Base-by-base conservation (phyloP, 2,888 invertebrate species). In the Acrobasis consociella region DNA sequence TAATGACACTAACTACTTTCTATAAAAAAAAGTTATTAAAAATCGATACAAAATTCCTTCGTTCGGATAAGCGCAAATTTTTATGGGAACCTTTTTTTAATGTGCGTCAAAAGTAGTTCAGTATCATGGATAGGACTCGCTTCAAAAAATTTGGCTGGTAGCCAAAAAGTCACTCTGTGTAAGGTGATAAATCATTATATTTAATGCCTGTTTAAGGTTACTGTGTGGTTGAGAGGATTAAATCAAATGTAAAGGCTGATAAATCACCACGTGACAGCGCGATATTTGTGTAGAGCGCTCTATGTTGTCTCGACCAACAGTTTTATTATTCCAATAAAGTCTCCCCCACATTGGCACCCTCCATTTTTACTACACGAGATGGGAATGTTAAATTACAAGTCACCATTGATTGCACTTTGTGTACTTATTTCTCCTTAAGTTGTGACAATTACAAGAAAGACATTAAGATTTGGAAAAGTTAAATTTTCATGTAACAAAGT, bases 261-360 rank as follows among this genome's bases (percentile, higher is more conserved):
- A 62, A 55, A 62, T 55, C 62, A 65, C 68, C 62, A 16, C 61
- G 60, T 52, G 46, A 49, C 61, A 65, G 63, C 65, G 68, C 69
- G 73, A 71, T 78, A 72, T 72, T 72, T 77, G 72, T 69, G 67
- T 58, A 64, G 65, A 71, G 65, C 65, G 65, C 64, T 13, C 46
- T 49, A 67, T 77, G 78, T 81, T 80, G 80, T 82, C 77, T 72
- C 58, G 78, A 80, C 71, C 73, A 81, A 84, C 82, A 82, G 72
- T 82, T 81, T 82, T 85, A 85, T 84, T 85, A 78, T 81, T 76
- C 73, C 73, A 76, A 79, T 80, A 85, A 85, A 85, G 75, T 73
- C 70, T 72, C 81, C 84, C 85, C 81, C 72, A 67, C 71, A 70
- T 66, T 66, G 70, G 71, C 78, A 78, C 88, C 89, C 87, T 81